Evolutionary conservation across 1,140 invertebrate species (phyloP).

Genomic region (Chironomus striatipennis): DNA sequence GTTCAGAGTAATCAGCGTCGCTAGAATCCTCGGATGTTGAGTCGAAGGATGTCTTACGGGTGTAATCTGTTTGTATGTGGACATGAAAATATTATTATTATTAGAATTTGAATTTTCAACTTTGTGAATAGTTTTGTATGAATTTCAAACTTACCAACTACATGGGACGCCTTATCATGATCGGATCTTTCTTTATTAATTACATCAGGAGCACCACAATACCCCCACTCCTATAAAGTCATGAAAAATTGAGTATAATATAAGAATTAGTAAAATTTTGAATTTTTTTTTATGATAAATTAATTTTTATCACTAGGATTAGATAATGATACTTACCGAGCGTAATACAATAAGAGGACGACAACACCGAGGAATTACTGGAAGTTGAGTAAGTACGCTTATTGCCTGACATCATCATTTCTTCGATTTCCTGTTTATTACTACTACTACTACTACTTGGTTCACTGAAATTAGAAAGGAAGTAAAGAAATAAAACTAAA

Average conservation of each 20-base stretch:
- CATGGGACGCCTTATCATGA: slow-evolving; percentile 48
- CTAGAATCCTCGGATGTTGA: slow-evolving; percentile 38
- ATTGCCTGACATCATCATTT: slow-evolving; percentile 28
- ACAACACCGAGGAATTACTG: slow-evolving; percentile 40
- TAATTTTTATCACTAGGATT: too few species aligned
- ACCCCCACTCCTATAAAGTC: slow-evolving; percentile 61
- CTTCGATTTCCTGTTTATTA: slow-evolving; percentile 36
- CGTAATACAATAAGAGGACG: slow-evolving; percentile 69
- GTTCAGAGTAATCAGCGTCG: slow-evolving; percentile 25
- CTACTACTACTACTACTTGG: slow-evolving; percentile 39
- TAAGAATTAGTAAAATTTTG: background rate
- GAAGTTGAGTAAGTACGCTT: slow-evolving; percentile 39
- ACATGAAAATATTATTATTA: slow-evolving; percentile 34
- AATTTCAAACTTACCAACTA: slow-evolving; percentile 48
- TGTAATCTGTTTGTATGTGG: slow-evolving; percentile 49
- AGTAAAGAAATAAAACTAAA: slow-evolving; percentile 23
- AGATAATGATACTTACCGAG: slow-evolving; percentile 67
- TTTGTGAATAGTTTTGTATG: background rate
- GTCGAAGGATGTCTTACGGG: slow-evolving; percentile 41
- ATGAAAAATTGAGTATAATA: background rate
- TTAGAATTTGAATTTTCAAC: slow-evolving; percentile 22
- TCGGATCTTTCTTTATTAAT: slow-evolving; percentile 44
- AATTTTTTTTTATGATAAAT: too few species aligned
- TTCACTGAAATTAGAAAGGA: slow-evolving; percentile 35
- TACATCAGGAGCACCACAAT: slow-evolving; percentile 76